These are phyloP conservation scores for Rhogogaster chlorosoma DNA, from an alignment of 2,888 invertebrate genomes.

Conservation along the genomic window DNA sequence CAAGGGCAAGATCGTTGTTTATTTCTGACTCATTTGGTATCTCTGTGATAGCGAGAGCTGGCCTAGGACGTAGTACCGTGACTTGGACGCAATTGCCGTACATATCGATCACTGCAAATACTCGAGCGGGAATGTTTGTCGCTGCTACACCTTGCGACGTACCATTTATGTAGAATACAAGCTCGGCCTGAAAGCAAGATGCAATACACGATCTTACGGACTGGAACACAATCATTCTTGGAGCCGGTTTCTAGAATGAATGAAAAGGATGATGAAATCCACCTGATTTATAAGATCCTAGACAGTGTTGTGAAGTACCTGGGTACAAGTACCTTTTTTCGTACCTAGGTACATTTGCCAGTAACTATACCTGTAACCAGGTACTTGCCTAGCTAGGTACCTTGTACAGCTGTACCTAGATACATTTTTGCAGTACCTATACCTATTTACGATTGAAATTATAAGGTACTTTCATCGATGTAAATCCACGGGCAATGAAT, in stretches of 20 bases:
- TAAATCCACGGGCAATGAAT: no score
- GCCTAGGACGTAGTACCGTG: slow-evolving; percentile 79
- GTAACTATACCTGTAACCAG: no score
- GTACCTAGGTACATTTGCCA: no score
- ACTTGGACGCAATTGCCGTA: slow-evolving; percentile 93
- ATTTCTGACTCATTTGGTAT: slow-evolving; percentile 69
- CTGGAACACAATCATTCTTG: slow-evolving; percentile 86
- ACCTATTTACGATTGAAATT: no score
- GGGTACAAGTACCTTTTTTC: no score
- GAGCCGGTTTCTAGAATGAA: slow-evolving; percentile 80
- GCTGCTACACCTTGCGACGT: slow-evolving; percentile 94
- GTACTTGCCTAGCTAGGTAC: no score
- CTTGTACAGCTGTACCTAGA: no score
- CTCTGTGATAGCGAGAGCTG: slow-evolving; percentile 59
- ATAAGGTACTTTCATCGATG: no score
- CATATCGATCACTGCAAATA: slow-evolving; percentile 89
- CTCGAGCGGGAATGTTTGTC: slow-evolving; percentile 85
- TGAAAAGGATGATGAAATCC: slow-evolving; percentile 70
- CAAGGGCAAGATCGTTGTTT: slow-evolving; percentile 71
- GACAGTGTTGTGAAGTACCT: no score
- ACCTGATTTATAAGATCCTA: slow-evolving; percentile 61
- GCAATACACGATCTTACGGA: slow-evolving; percentile 78
- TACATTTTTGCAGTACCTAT: no score
- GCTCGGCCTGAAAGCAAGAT: slow-evolving; percentile 82
- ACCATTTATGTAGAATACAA: slow-evolving; percentile 94